phyloP scores from a whole-genome alignment of 1,140 invertebrate genomes.

The Cotesia chilonis region DNA sequence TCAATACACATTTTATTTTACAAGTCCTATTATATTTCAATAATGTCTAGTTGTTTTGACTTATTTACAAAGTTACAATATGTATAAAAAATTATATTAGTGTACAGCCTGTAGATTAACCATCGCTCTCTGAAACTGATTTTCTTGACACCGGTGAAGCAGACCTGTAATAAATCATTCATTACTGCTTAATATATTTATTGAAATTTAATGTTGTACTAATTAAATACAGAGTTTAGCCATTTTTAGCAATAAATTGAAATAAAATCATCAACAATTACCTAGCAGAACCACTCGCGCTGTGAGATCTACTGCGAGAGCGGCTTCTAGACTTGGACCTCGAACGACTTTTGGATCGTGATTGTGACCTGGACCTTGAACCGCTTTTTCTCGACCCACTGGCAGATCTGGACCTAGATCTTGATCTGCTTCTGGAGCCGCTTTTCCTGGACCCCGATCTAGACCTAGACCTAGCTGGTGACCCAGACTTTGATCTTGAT shows the following conservation, averaged over 20 bases:
- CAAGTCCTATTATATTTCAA: background rate
- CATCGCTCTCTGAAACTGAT: conserved; percentile 60
- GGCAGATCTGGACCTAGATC: conserved; percentile 53
- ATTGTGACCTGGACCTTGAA: conserved; percentile 56
- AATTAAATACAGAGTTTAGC: too few relatives aligned
- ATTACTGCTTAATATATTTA: too few relatives aligned
- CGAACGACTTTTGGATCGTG: conserved; percentile 58
- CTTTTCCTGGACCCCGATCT: conserved; percentile 41
- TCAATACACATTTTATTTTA: too few relatives aligned
- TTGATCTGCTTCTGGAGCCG: conserved; percentile 48
- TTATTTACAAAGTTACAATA: conserved; percentile 44
- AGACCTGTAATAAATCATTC: conserved; percentile 46
- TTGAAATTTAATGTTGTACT: too few relatives aligned
- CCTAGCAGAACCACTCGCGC: conserved; percentile 62
- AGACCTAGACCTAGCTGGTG: conserved; percentile 44
- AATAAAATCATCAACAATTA: conserved; percentile 35
- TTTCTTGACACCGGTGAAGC: conserved; percentile 61
- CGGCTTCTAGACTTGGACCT: conserved; percentile 12
- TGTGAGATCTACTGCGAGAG: conserved; percentile 20
- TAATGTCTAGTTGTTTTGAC: conserved; percentile 2
- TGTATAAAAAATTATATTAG: conserved; percentile 42
- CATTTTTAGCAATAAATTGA: background rate
- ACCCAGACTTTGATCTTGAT: conserved; percentile 46
- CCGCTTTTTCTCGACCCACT: conserved; percentile 45
- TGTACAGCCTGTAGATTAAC: conserved; percentile 49